phyloP scores from a whole-genome alignment of 2,113 vertebrate species.

The Megaceryle maxima region DNA sequence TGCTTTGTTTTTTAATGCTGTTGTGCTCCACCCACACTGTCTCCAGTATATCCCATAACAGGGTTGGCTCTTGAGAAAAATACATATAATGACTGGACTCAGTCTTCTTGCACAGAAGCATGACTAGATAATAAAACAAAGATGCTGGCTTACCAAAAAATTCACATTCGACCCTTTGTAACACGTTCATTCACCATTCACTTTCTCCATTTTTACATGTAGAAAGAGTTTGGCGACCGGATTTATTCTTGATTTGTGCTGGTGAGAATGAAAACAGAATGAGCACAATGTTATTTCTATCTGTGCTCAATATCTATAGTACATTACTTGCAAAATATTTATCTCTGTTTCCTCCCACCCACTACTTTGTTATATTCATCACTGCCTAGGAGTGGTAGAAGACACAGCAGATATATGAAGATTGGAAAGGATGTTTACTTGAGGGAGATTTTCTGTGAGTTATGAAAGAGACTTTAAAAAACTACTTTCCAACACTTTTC shows the following conservation, averaged over 20 bases:
- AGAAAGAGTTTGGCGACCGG: background rate
- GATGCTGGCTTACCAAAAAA: slow-evolving; percentile 42
- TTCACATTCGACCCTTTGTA: background rate
- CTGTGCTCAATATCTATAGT: background rate
- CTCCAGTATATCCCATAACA: slow-evolving; percentile 57
- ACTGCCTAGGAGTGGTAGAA: slow-evolving; percentile 8
- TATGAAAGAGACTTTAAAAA: background rate
- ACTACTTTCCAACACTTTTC: background rate
- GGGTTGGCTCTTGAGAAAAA: slow-evolving; percentile 46
- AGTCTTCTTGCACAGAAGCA: slow-evolving; percentile 54
- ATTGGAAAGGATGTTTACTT: slow-evolving; percentile 27
- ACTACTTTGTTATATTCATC: slow-evolving; percentile 29
- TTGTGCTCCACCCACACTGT: slow-evolving; percentile 64
- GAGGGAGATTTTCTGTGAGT: background rate
- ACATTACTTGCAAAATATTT: slow-evolving; percentile 51
- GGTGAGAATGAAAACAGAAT: slow-evolving; percentile 6
- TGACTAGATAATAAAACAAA: slow-evolving; percentile 62
- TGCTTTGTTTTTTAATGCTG: slow-evolving; percentile 28
- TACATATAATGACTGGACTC: slow-evolving; percentile 46
- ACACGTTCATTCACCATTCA: slow-evolving; percentile 27
- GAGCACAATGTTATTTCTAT: slow-evolving; percentile 30
- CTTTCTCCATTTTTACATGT: slow-evolving; percentile 29
- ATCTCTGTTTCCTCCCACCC: slow-evolving; percentile 32
- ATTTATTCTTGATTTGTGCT: slow-evolving; percentile 11
- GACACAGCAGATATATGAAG: background rate